Evolutionary conservation across 2,888 invertebrate species (phyloP).

Genomic region (Pseudeuparius sepicola): DNA sequence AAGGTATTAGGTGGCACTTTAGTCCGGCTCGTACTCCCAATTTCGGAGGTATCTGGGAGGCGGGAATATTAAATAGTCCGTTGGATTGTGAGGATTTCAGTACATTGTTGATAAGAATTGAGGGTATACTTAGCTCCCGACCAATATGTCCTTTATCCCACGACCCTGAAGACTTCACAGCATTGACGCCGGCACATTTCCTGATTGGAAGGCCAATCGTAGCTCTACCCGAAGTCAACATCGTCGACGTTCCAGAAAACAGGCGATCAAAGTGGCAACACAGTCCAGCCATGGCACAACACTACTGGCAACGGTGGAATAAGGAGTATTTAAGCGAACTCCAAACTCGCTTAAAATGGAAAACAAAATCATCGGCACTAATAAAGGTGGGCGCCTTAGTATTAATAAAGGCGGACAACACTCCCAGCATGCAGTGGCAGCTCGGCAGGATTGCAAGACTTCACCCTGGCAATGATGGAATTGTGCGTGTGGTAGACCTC

Average conservation of each 20-base stretch:
- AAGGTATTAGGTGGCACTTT: slow-evolving; percentile 13
- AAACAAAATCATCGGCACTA: not conserved
- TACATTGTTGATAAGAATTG: slow-evolving; percentile 23
- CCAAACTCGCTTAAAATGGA: slow-evolving; percentile 17
- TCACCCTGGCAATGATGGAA: too few relatives aligned
- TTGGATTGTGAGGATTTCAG: too few relatives aligned
- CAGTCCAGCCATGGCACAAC: slow-evolving; percentile 12
- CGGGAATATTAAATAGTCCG: too few relatives aligned
- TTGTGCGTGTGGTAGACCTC: too few relatives aligned
- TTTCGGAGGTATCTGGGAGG: slow-evolving; percentile 20
- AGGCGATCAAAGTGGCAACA: slow-evolving; percentile 12
- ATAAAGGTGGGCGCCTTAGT: slow-evolving; percentile 15
- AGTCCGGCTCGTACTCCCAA: slow-evolving; percentile 22
- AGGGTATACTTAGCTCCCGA: slow-evolving; percentile 24
- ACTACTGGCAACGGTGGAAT: slow-evolving; percentile 18
- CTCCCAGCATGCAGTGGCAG: slow-evolving; percentile 13
- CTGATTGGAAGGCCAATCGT: slow-evolving; percentile 26
- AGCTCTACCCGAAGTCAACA: slow-evolving; percentile 10
- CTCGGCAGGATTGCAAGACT: too few relatives aligned
- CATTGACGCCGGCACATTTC: slow-evolving; percentile 19
- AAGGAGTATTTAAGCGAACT: slow-evolving; percentile 16
- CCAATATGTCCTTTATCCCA: slow-evolving; percentile 18
- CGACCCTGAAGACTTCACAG: slow-evolving; percentile 16
- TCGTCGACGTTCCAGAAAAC: slow-evolving; percentile 6
- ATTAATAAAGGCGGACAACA: slow-evolving; percentile 16